Evolutionary conservation across 2,888 invertebrate genomes (phyloP), one percentile per base, ranked within the genome.

Genomic region (Erebia aethiops): DNA sequence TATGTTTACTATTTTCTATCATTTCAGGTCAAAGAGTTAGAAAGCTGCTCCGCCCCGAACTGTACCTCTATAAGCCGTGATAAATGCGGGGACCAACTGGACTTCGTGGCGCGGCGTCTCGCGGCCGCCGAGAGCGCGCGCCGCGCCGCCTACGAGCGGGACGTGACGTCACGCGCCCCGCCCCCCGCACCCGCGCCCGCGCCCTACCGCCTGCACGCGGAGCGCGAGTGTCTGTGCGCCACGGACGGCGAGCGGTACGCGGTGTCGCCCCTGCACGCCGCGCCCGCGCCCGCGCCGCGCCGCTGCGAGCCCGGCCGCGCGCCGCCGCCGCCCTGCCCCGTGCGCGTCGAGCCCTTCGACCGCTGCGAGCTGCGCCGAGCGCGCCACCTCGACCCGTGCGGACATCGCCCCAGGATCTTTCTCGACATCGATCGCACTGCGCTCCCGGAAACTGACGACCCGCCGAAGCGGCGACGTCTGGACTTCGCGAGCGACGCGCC

Each of bases 311-410:
- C 18, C 3, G 41, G 62, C 35, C 26, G 49, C 51, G 52, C 63
- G 52, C 76, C 71, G 75, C 35, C 72, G 70, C 26, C 71, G 71
- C 67, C 65, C 69, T 64, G 65, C 76, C 77, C 73, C 77, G 66
- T 21, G 74, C 26, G 21, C 63, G 75, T 83, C 11, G 73, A 76
- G 21, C 75, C 82, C 13, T 82, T 81, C 73, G 76, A 77, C 76
- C 77, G 73, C 13, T 88, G 87, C 77, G 76, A 77, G 16, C 73
- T 79, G 21, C 58, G 51, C 67, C 66, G 10, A 71, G 65, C 58
- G 60, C 68, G 2, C 67, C 67, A 68, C 60, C 71, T 81, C 13
- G 84, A 87, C 74, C 85, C 86, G 14, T 88, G 88, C 77, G 82
- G 81, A n/a, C 58, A 58, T n/a, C 58, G 35, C 7, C 35, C 58